Percentiles rank a stretch among this genome's conserved stretches.
These are phyloP conservation scores for Phymastichus coffea DNA, from an alignment of 1,140 invertebrate genomes.

Conservation along the genomic window DNA sequence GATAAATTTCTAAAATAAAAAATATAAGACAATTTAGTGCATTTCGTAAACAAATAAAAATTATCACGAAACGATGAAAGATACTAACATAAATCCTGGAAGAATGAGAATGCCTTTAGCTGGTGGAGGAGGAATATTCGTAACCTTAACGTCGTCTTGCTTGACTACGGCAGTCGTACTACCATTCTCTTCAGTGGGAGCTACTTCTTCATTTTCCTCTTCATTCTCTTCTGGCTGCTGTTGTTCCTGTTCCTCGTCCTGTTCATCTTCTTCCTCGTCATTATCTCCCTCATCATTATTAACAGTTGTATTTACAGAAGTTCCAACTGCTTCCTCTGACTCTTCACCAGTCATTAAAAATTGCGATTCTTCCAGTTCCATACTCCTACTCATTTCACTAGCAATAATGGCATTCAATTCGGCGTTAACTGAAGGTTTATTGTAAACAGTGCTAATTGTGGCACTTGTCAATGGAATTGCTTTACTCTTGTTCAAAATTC, in stretches of 20 bases:
- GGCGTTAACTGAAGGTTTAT: neutral
- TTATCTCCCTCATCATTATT: slow-evolving; percentile 35
- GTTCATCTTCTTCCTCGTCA: slow-evolving; percentile 36
- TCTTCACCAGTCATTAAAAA: slow-evolving; percentile 23
- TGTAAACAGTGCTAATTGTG: neutral
- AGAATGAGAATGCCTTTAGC: slow-evolving; percentile 57
- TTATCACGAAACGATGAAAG: slow-evolving; percentile 17
- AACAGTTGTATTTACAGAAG: slow-evolving; percentile 34
- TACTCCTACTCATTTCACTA: neutral
- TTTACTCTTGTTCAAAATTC: slow-evolving; percentile 33
- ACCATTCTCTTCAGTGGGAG: slow-evolving; percentile 28
- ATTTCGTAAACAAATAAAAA: slow-evolving; percentile 10
- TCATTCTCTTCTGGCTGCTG: slow-evolving; percentile 27
- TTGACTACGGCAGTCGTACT: slow-evolving; percentile 10
- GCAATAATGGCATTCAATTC: neutral
- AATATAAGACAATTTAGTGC: slow-evolving; percentile 3
- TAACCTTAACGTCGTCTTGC: slow-evolving; percentile 28
- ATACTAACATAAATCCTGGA: slow-evolving; percentile 52
- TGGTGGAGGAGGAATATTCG: slow-evolving; percentile 43
- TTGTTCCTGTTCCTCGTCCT: slow-evolving; percentile 35
- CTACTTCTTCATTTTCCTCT: slow-evolving; percentile 27
- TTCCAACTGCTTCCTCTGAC: slow-evolving; percentile 40
- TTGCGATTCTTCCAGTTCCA: slow-evolving; percentile 33
- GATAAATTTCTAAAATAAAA: slow-evolving; percentile 34
- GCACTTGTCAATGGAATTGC: neutral